A percentile compares a stretch with the other conserved stretches of the same genome.
Evolutionary conservation across 1,140 invertebrate genomes (phyloP).

Genomic region (Papilio glaucus): DNA sequence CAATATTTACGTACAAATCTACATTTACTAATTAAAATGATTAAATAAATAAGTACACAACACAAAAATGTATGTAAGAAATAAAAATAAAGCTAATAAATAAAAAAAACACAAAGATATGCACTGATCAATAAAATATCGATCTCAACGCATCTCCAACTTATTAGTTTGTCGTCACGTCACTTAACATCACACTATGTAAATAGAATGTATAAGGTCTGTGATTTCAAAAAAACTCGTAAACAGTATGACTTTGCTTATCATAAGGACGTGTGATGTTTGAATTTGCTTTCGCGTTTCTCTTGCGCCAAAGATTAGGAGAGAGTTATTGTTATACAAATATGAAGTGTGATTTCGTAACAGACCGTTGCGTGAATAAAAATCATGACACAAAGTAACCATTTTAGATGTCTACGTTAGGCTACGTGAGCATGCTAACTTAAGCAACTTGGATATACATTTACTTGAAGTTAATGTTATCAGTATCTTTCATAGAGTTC

Average conservation of each 20-base stretch:
- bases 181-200: too few relatives aligned
- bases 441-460: not conserved
- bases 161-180: too few relatives aligned
- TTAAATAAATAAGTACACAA: too few relatives aligned
- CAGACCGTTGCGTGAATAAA: slow-evolving; percentile 24
- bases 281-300: slow-evolving; percentile 20
- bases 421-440: not conserved
- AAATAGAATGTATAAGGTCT: not conserved
- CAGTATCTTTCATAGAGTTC: too few relatives aligned
- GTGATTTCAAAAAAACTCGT: not conserved
- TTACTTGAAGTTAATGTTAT: too few relatives aligned
- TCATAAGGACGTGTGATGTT: not conserved
- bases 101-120: too few relatives aligned
- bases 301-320: slow-evolving; percentile 18
- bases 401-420: not conserved
- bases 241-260: not conserved
- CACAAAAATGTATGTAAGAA: too few relatives aligned
- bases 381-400: slow-evolving; percentile 10
- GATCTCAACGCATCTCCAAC: too few relatives aligned
- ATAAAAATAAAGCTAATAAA: too few relatives aligned
- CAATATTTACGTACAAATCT: too few relatives aligned
- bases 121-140: too few relatives aligned
- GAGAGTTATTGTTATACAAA: slow-evolving; percentile 34
- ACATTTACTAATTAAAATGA: too few relatives aligned
- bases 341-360: slow-evolving; percentile 29